phyloP scores from a whole-genome alignment of 2,888 invertebrate species.

The Griposia aprilina region DNA sequence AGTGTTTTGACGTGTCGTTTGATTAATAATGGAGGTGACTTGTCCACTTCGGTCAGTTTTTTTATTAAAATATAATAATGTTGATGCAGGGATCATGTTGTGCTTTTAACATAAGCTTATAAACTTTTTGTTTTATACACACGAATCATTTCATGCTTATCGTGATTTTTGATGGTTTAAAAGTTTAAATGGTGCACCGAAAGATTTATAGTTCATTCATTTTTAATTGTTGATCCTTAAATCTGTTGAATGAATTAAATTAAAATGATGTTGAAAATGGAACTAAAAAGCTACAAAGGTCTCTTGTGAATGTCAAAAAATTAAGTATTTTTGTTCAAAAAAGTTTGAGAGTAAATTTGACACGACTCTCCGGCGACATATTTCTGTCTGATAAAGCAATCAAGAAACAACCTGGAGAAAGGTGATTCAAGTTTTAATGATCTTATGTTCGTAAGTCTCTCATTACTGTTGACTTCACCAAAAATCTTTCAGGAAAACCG shows the following conservation, averaged over 20 bases:
- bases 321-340: too few relatives aligned
- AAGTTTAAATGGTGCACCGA: slow-evolving; percentile 19
- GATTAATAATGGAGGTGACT: slow-evolving; percentile 89
- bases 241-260: background rate
- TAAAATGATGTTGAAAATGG: background rate
- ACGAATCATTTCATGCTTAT: slow-evolving; percentile 49
- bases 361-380: background rate
- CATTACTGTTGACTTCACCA: background rate
- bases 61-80: slow-evolving; percentile 77
- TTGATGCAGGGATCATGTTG: slow-evolving; percentile 83
- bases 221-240: background rate
- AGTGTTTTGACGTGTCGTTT: slow-evolving; percentile 89
- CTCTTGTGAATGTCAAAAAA: background rate
- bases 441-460: background rate
- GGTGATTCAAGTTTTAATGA: background rate
- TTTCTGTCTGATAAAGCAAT: background rate
- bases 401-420: background rate
- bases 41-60: slow-evolving; percentile 81
- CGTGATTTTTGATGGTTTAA: slow-evolving; percentile 37
- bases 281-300: background rate
- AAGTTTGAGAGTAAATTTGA: background rate
- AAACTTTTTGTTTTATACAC: slow-evolving; percentile 52
- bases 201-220: background rate
- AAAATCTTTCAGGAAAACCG: background rate
- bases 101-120: slow-evolving; percentile 78